phyloP scores from a whole-genome alignment of 2,797 vertebrate genomes.

The Coilia nasus region DNA sequence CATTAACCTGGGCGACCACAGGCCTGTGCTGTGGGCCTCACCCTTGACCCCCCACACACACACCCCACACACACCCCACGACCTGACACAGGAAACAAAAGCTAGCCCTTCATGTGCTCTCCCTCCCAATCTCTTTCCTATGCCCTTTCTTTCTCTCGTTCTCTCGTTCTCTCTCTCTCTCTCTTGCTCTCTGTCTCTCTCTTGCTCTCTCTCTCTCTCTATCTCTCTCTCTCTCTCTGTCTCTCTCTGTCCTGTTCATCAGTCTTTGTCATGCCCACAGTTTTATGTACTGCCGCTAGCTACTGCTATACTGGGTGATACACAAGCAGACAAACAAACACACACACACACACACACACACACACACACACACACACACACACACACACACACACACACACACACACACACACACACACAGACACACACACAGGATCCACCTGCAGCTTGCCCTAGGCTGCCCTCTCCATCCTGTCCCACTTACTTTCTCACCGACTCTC shows the following conservation, averaged over 20 bases:
- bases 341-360: constrained; percentile 24
- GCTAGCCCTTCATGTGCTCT: constrained; percentile 41
- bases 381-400: constrained; percentile 46
- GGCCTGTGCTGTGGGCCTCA: constrained; percentile 24
- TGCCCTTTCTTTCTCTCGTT: not conserved
- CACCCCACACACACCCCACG: not conserved
- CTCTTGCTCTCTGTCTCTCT: not conserved
- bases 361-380: constrained; percentile 34
- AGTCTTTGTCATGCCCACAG: not conserved
- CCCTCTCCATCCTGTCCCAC: constrained; percentile 52
- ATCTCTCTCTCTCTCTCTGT: not conserved
- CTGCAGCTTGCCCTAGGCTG: constrained; percentile 45
- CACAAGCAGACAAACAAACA: not conserved
- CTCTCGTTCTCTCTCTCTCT: not conserved
- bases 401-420: constrained; percentile 44
- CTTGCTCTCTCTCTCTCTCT: not conserved
- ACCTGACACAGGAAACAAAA: constrained; percentile 42
- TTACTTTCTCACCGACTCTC: constrained; percentile 47
- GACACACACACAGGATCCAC: constrained; percentile 48
- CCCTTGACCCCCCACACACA: constrained; percentile 28
- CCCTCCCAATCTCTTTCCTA: constrained; percentile 26
- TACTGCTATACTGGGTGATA: not conserved
- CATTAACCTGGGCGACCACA: constrained; percentile 39
- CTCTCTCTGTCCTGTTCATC: not conserved
- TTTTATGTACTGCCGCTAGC: not conserved